These are phyloP conservation scores for Tetrax tetrax DNA, from an alignment of 2,113 vertebrate species.

Conservation along the genomic window DNA sequence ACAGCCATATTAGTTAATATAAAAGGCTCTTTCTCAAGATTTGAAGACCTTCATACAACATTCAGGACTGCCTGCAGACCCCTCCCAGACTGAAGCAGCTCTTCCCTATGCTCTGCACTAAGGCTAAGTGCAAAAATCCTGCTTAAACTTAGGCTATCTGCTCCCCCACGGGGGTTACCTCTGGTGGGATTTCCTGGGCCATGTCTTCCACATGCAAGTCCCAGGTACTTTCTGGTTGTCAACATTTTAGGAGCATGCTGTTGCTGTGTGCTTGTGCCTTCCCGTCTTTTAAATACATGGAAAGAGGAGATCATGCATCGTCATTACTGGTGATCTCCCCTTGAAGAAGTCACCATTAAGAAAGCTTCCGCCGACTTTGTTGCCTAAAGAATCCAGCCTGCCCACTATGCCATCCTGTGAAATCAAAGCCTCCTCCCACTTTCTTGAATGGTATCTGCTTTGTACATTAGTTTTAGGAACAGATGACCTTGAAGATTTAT, in stretches of 20 bases:
- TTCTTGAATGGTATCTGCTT: conserved; percentile 46
- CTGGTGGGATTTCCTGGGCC: neutral
- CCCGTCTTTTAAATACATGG: neutral
- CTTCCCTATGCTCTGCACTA: neutral
- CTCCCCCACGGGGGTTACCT: neutral
- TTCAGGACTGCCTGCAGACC: neutral
- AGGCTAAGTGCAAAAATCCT: neutral
- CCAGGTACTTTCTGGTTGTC: neutral
- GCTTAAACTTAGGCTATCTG: neutral
- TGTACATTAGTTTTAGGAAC: neutral
- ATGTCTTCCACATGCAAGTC: neutral
- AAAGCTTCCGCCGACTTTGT: neutral
- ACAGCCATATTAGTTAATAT: neutral
- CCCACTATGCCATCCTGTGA: conserved; percentile 57
- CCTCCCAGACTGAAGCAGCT: neutral
- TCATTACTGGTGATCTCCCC: neutral
- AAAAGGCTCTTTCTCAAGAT: neutral
- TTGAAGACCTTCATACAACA: neutral
- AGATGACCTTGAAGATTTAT: conserved; percentile 41
- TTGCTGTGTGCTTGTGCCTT: neutral
- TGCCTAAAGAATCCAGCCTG: conserved; percentile 27
- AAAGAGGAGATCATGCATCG: neutral
- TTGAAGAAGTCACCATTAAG: neutral
- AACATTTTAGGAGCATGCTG: neutral
- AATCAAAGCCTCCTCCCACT: conserved; percentile 64